Percentiles rank a stretch among this genome's conserved stretches.
Conservation (phyloP, 2,113 vertebrate genomes). For the Jacana jacana region DNA sequence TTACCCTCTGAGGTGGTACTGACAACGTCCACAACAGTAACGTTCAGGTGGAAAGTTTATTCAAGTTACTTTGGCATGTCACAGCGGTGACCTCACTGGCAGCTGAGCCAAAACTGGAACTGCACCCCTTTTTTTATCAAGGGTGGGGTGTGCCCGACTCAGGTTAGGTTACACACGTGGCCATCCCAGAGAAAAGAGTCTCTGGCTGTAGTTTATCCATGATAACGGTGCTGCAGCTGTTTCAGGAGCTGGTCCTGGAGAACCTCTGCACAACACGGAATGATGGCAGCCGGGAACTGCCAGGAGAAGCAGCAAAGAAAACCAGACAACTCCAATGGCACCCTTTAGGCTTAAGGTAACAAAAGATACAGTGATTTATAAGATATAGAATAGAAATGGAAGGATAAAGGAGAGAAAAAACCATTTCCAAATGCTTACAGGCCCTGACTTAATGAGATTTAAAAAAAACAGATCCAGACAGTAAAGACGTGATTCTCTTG, state of each 20-base stretch:
- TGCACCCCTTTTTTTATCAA: neutral
- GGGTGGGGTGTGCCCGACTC: neutral
- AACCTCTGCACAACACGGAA: neutral
- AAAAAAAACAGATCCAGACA: neutral
- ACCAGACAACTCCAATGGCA: neutral
- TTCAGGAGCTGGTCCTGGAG: neutral
- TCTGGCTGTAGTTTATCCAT: fast-evolving
- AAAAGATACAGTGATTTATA: neutral
- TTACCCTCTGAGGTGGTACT: neutral
- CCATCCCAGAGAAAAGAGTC: neutral
- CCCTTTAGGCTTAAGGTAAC: neutral
- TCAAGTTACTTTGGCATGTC: neutral
- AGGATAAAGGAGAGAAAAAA: neutral
- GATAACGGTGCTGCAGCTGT: neutral
- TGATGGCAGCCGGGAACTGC: neutral
- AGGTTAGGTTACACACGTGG: neutral
- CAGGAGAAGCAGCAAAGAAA: neutral
- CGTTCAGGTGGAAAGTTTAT: neutral
- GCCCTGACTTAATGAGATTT: neutral
- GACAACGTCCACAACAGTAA: no score
- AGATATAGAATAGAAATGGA: neutral
- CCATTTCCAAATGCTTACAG: neutral
- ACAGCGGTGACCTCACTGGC: neutral
- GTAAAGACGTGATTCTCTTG: neutral
- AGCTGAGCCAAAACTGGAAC: neutral